phyloP scores from a whole-genome alignment of 1,140 invertebrate genomes.

The Diorhabda carinulata region DNA sequence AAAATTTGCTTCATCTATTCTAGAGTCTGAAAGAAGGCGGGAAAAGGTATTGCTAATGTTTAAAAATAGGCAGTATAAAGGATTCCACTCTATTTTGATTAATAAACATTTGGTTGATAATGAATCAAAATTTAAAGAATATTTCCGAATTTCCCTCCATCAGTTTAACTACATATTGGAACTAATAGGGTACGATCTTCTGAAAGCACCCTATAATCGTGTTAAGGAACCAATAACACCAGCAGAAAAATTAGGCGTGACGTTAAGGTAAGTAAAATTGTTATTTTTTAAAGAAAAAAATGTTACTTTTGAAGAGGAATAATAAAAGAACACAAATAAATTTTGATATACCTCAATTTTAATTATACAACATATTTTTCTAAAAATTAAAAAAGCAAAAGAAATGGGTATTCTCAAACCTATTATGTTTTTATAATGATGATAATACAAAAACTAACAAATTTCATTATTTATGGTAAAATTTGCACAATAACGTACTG shows the following conservation, averaged over 20 bases:
- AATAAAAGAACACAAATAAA: background rate
- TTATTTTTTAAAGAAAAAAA: background rate
- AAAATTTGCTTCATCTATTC: too few relatives aligned
- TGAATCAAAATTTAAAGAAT: slow-evolving; percentile 5
- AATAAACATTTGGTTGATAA: background rate
- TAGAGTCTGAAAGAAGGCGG: background rate
- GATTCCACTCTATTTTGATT: background rate
- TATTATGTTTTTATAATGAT: too few relatives aligned
- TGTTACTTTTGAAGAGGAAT: background rate
- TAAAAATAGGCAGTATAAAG: background rate
- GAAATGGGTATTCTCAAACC: too few relatives aligned
- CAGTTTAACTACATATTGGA: background rate
- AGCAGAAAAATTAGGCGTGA: background rate
- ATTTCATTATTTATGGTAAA: too few relatives aligned
- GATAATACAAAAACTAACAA: too few relatives aligned
- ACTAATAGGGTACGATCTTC: background rate
- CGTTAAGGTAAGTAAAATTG: background rate
- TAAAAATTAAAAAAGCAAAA: background rate
- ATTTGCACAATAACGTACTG: background rate
- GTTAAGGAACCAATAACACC: background rate
- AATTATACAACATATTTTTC: background rate
- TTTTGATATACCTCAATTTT: background rate
- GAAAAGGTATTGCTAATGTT: background rate
- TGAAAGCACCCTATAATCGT: background rate
- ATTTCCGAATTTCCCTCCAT: background rate